Evolutionary conservation across 2,797 vertebrate genomes (phyloP).

Genomic region (Molothrus aeneus): DNA sequence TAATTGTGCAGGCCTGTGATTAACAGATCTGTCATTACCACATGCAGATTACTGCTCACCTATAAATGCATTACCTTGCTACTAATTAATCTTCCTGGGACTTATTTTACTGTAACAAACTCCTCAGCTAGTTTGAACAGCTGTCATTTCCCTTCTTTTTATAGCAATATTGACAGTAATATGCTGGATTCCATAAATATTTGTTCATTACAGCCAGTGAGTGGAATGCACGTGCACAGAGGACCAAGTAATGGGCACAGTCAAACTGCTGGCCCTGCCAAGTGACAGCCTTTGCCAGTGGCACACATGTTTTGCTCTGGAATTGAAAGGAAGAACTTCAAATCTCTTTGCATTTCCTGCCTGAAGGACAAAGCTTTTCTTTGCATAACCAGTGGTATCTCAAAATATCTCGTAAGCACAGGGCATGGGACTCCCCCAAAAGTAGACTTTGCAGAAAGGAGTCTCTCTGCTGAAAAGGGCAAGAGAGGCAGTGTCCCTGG

Average conservation of each 20-base stretch:
- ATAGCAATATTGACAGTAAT: not conserved
- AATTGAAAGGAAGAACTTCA: not conserved
- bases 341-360: not conserved
- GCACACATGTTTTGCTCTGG: not conserved
- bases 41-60: not conserved
- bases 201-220: not conserved
- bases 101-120: not conserved
- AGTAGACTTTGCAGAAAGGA: not conserved
- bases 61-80: not conserved
- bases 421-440: not conserved
- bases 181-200: slow-evolving; percentile 7
- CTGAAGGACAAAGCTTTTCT: not conserved
- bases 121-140: not conserved
- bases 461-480: not conserved
- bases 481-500: not conserved
- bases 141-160: not conserved
- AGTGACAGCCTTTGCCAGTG: slow-evolving; percentile 38
- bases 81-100: not conserved
- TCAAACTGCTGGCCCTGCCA: not conserved
- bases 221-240: not conserved
- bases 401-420: not conserved
- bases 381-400: not conserved
- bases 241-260: not conserved
- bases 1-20: not conserved
- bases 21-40: not conserved